Evolutionary conservation across 2,888 invertebrate species (phyloP).

Genomic region (Andrena chrysosceles): DNA sequence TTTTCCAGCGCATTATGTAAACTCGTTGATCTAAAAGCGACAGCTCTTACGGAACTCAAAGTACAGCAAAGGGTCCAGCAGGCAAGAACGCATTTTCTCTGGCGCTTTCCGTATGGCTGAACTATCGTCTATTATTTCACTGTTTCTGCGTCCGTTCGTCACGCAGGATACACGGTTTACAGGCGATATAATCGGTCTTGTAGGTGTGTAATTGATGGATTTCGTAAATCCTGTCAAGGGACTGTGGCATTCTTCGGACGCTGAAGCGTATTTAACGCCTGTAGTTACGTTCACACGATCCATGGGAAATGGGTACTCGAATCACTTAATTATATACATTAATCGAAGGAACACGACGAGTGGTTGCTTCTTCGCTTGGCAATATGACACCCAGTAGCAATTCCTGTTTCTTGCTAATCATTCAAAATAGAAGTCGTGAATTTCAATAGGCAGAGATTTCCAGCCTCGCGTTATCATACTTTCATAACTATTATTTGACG

Average conservation of each 20-base stretch:
- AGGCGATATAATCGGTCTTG: not conserved
- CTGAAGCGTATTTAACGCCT: not conserved
- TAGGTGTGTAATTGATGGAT: conserved; percentile 2
- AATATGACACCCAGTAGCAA: not conserved
- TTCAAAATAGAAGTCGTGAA: not conserved
- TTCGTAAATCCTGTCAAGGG: conserved; percentile 4
- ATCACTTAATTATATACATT: not conserved
- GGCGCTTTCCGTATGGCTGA: not conserved
- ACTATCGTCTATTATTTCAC: not conserved
- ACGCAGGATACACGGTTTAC: conserved; percentile 14
- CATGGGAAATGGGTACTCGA: not conserved
- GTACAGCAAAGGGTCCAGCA: not conserved
- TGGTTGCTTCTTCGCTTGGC: not conserved
- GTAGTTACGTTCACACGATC: not conserved
- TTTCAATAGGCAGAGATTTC: no score
- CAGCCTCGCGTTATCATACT: no score
- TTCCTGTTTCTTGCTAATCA: not conserved
- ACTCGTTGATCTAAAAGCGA: not conserved
- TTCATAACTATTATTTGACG: no score
- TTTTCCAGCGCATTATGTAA: conserved; percentile 33
- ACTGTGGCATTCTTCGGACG: no score
- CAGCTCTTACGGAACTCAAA: conserved; percentile 2
- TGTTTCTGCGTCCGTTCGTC: not conserved
- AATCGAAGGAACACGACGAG: not conserved
- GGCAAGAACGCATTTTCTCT: not conserved